Base-by-base conservation (phyloP, 2,113 vertebrate species). In the Formicarius rufipectus region DNA sequence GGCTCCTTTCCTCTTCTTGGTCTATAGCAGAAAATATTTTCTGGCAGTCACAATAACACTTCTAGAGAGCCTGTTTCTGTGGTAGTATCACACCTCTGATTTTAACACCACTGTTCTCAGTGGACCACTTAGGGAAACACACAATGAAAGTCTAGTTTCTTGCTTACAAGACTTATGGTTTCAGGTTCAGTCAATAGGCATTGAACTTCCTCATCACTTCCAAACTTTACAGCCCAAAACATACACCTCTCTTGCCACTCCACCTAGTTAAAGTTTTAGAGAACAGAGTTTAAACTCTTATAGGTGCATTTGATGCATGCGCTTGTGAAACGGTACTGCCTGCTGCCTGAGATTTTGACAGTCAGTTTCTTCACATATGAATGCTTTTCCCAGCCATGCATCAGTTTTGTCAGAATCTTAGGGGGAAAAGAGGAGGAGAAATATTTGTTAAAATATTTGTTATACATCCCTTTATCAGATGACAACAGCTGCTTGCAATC, bases 401-500 rank as follows among this genome's bases (percentile, higher is more conserved):
- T 83, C 35, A 82, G 27, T 39, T 87, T 89, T 28, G 69, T 66
- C 28, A 53, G 60, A 62, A 47, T 83, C 49, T 89, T 83, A 62
- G 19, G 66, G 56, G 50, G 37, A 76, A 89, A 81, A 68, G 68
- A 62, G 39, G 56, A 91, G 69, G 47, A 93, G 87, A 94, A 89
- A 73, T 59, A 85, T 87, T 96, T 94, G 81, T 22, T 94, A 69
- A 94, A 79, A 85, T 96, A 71, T 87, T 97, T 95, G 89, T 55
- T 53, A 62, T 88, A 73, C 30, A 39, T 91, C 39, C 49, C 37
- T 30, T 30, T 42, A 83, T 96, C 78, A 87, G 42, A 89, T 87
- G 59, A 78, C 66, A 94, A 96, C 87, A 96, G 83, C 91, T 95
- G 83, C 56, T 89, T 86, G 68, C 72, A 84, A 53, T 87, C 81